Evolutionary conservation across 2,113 vertebrate species (phyloP).

Genomic region (Myxocyprinus asiaticus): DNA sequence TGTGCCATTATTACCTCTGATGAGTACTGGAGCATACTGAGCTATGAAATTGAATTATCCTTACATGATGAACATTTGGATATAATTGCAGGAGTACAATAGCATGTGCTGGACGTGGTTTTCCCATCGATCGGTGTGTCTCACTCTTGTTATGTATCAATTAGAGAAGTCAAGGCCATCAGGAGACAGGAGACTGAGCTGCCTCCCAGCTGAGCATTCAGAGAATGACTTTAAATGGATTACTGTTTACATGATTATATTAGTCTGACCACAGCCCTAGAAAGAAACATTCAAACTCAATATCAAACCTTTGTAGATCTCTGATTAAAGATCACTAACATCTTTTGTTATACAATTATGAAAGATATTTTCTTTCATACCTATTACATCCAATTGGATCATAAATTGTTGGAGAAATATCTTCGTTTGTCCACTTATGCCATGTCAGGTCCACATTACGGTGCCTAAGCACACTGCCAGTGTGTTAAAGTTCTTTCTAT

Average conservation of each 20-base stretch:
- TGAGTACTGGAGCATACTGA: slow-evolving; percentile 10
- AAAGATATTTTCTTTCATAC: slow-evolving; percentile 4
- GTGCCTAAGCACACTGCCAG: too few species aligned
- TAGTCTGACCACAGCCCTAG: slow-evolving; percentile 32
- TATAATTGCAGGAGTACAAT: slow-evolving; percentile 37
- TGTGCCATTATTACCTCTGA: background rate
- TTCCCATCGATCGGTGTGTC: slow-evolving; percentile 30
- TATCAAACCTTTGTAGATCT: slow-evolving; percentile 23
- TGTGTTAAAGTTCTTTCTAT: background rate
- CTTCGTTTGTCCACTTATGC: background rate
- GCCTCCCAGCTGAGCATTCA: slow-evolving; percentile 27
- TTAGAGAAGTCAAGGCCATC: slow-evolving; percentile 48
- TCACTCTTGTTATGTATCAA: slow-evolving; percentile 38
- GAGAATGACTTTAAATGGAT: slow-evolving; percentile 40
- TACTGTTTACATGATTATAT: slow-evolving; percentile 34
- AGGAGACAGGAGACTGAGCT: slow-evolving; percentile 34
- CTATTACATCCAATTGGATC: background rate
- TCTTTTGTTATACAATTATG: background rate
- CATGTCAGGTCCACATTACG: background rate
- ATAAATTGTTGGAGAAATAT: too few species aligned
- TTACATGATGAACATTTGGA: slow-evolving; percentile 43
- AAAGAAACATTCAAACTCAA: slow-evolving; percentile 25
- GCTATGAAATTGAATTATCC: slow-evolving; percentile 42
- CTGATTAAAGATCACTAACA: slow-evolving; percentile 11
- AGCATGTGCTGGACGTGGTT: slow-evolving; percentile 13